Evolutionary conservation across 2,797 vertebrate species (phyloP).

Genomic region (Clamator glandarius): DNA sequence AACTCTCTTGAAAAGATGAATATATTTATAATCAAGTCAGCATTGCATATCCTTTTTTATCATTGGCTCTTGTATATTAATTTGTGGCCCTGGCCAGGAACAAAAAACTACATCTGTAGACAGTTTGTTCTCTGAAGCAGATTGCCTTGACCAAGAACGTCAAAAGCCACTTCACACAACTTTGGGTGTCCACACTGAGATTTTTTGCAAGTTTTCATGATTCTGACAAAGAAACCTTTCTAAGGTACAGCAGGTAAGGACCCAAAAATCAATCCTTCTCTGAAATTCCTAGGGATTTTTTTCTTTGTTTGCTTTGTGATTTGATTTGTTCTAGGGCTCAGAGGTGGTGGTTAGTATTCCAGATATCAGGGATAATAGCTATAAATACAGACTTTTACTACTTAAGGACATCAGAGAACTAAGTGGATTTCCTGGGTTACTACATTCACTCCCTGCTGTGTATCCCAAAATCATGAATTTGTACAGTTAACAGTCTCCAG

Average conservation of each 20-base stretch:
- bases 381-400: neutral
- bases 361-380: neutral
- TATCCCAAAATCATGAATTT: neutral
- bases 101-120: neutral
- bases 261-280: neutral
- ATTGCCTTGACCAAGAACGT: neutral
- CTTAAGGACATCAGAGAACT: neutral
- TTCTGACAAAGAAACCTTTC: neutral
- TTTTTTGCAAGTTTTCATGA: neutral
- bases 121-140: neutral
- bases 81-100: neutral
- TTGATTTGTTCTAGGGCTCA: neutral
- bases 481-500: neutral
- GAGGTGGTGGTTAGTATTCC: neutral
- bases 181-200: neutral
- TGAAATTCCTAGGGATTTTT: neutral
- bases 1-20: neutral
- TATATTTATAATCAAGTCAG: neutral
- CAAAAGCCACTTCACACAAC: neutral
- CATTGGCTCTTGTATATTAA: neutral
- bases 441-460: neutral
- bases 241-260: neutral
- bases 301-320: neutral
- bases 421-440: neutral
- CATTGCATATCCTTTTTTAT: neutral